phyloP scores from a whole-genome alignment of 2,113 vertebrate genomes.

The Notiomystis cincta region DNA sequence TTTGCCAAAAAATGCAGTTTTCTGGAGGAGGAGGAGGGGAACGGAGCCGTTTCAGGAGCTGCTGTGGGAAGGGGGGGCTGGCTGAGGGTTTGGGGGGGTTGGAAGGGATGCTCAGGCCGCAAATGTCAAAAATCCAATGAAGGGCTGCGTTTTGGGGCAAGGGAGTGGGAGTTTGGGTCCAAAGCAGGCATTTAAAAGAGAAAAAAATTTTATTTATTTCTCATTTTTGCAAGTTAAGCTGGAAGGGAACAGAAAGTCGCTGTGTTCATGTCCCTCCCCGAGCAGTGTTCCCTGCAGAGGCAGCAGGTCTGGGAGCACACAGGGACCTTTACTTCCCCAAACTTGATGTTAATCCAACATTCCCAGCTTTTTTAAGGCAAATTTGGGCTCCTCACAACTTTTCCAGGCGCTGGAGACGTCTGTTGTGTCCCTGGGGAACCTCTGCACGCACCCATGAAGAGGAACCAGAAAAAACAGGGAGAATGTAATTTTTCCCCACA shows the following conservation, averaged over 20 bases:
- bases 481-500: fast-evolving
- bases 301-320: neutral
- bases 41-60: neutral
- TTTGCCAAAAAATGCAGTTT: conserved; percentile 26
- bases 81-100: neutral
- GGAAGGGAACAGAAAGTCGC: neutral
- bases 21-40: conserved; percentile 14
- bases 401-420: neutral
- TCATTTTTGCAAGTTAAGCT: neutral
- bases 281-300: neutral
- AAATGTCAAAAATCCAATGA: neutral
- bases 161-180: neutral
- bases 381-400: neutral
- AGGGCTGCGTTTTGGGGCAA: neutral
- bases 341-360: neutral
- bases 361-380: neutral
- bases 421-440: neutral
- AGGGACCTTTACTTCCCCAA: neutral
- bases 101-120: neutral
- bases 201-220: neutral
- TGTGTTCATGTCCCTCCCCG: neutral
- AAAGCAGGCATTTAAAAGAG: neutral
- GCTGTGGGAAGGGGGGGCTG: neutral
- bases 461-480: neutral
- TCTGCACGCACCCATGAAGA: neutral